Evolutionary conservation across 2,888 invertebrate genomes (phyloP), one percentile per base, ranked within the genome.

Genomic region (Drosophila prostipennis): DNA sequence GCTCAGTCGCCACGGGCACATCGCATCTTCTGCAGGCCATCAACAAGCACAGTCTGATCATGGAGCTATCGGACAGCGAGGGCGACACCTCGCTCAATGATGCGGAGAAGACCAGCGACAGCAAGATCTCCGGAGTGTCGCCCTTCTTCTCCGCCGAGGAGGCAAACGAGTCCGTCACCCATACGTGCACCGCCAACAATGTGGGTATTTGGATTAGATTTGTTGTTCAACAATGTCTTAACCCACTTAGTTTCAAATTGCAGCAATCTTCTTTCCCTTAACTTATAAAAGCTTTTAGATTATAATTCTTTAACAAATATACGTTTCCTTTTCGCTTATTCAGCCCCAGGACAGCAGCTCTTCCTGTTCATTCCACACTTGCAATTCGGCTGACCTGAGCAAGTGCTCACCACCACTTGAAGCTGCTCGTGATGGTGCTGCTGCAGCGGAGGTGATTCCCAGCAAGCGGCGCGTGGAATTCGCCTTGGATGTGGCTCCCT

Each of bases 91-190:
- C 91, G 6, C 67, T 83, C 0, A 90, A 89, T 19, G 89, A 89
- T 46, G 84, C 80, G 0, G 91, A 91, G 23, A 90, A 89, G 70
- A 81, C 77, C 10, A 92, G 93, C 80, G 93, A 92, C 55, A 93
- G 93, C 57, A 92, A 92, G 76, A 92, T 96, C 68, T 96, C 96
- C 26, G 96, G 96, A 1, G 94, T 96, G 14, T 94, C 94, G 57
- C 95, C 96, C 0, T 96, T 96, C 84, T 94, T 95, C 85, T 96
- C 96, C 55, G 95, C 94, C 5, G 95, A 95, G 71, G 94, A 94
- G 83, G 93, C 94, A 13, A 89, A 91, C 52, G 72, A 90, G 0
- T 90, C 91, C 3, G 74, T 88, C 11, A 70, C 86, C 3, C 90
- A 91, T n/a, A 85, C 88, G 0, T 91, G 89, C 59, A 69, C 72